Conservation (phyloP, 2,113 vertebrate species). For the Grus americana region DNA sequence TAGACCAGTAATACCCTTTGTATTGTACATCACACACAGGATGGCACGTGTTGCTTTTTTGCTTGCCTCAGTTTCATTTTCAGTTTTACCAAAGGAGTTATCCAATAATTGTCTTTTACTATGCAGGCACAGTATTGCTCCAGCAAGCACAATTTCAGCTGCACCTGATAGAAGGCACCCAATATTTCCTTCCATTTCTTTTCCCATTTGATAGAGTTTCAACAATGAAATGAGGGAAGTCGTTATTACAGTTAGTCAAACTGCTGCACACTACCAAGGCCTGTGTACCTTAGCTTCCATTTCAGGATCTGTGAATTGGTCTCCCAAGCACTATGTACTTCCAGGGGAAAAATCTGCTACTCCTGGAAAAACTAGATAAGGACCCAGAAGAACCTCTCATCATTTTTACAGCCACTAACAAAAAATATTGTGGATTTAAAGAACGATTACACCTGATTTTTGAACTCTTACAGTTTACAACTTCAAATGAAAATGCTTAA, state of each 20-base stretch:
- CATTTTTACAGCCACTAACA: neutral
- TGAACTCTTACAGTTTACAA: neutral
- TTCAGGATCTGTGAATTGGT: neutral
- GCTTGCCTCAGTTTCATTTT: neutral
- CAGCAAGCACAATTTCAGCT: neutral
- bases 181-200: neutral
- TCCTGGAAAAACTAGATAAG: neutral
- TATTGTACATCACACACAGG: accelerated
- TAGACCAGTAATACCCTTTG: neutral
- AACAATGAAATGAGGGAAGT: neutral
- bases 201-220: neutral
- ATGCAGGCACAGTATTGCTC: neutral
- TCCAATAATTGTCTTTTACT: neutral
- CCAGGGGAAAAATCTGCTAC: neutral
- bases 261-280: neutral
- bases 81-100: neutral
- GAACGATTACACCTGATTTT: neutral
- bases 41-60: neutral
- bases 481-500: neutral
- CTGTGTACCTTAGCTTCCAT: neutral
- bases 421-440: neutral
- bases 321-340: neutral
- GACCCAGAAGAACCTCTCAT: neutral
- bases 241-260: accelerated
- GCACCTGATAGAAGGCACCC: neutral